Base-by-base conservation (phyloP, 2,888 invertebrate species). In the Drosophila lutescens region DNA sequence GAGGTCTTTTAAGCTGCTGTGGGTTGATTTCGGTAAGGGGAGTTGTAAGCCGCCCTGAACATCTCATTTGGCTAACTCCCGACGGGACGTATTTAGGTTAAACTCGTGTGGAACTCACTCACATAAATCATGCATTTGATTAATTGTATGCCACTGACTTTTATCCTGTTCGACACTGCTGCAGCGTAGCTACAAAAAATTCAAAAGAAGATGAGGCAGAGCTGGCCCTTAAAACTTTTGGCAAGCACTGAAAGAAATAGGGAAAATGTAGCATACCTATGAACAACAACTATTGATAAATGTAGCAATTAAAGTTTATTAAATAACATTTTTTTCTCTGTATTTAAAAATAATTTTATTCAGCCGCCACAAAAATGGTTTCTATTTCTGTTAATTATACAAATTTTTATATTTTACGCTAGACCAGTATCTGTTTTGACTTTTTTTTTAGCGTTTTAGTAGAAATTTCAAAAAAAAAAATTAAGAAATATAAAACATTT, bases 61-160 rank as follows among this genome's bases (percentile, higher is more conserved):
- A 58, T 68, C 75, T 74, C 68, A 68, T 74, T 72, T 68, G 75
- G 69, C 54, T 53, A 41, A 66, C 23, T 74, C 67, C 67, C 76
- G 50, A 20, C 74, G 76, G 74, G 74, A 75, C 62, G 70, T 67
- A 76, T 86, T 81, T 78, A 82, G 85, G 85, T 81, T 85, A 81
- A 74, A 53, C 61, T 53, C 53, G 74, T 67, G 68, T 74, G 57
- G 67, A 67, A 61, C 63, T 44, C 49, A 34, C 54, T 63, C 57
- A 72, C 80, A 82, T 87, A 87, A 85, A 83, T 83, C 88, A 87
- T 86, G 61, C 67, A 78, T 83, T 83, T 88, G 86, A 80, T 83
- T 86, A 88, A 83, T 83, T 71, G 69, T 78, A 58, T 65, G 60
- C 66, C 26, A 49, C 79, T 76, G 85, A 84, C 87, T 84, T 84